Conservation (phyloP, 2,113 vertebrate genomes). For the Microtus montanus region DNA sequence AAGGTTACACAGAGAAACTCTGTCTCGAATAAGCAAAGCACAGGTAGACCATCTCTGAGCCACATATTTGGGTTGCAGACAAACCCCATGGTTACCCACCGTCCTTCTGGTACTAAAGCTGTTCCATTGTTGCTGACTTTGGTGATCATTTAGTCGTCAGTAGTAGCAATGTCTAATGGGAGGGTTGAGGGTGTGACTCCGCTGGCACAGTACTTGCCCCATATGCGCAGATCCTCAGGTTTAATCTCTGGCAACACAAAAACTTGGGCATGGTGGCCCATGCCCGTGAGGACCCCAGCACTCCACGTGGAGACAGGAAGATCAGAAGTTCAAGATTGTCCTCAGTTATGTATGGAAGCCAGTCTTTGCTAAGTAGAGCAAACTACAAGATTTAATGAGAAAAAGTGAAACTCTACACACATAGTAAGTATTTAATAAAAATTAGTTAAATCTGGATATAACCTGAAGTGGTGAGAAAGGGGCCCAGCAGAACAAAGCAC, state of each 20-base stretch:
- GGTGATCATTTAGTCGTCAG: background rate
- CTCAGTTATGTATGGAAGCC: background rate
- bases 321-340: background rate
- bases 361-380: too few relatives aligned
- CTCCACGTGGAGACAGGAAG: background rate
- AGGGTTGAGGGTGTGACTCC: background rate
- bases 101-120: conserved; percentile 7
- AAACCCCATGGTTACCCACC: background rate
- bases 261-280: background rate
- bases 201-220: background rate
- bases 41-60: background rate
- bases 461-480: conserved; percentile 9
- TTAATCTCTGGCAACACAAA: background rate
- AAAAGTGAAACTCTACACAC: conserved; percentile 12
- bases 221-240: background rate
- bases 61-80: background rate
- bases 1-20: background rate
- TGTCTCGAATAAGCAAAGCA: background rate
- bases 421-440: background rate
- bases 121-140: conserved; percentile 39
- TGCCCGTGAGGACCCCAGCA: background rate
- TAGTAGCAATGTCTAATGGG: conserved; percentile 38
- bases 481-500: conserved; percentile 25
- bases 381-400: conserved; percentile 43
- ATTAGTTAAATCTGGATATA: conserved; percentile 33